Base-by-base conservation (phyloP, 2,888 invertebrate genomes). In the Slavum lentiscoides region DNA sequence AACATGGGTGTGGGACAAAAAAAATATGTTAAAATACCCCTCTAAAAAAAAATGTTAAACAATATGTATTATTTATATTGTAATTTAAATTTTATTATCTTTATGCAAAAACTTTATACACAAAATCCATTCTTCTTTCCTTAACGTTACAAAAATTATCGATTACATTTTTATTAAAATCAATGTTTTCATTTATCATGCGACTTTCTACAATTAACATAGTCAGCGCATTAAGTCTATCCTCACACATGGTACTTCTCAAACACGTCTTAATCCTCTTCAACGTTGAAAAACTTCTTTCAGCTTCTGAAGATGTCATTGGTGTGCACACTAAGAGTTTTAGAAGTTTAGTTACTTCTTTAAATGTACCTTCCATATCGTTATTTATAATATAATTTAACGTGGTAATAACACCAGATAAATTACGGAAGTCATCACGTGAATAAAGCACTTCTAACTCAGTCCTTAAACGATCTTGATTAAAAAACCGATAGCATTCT, bases 201-300 rank as follows among this genome's bases (percentile, higher is more conserved):
- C 11, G 3, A 23, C 55, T 55, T 19, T 76, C 23, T 39, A 67
- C 15, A 69, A 53, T 76, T 43, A 76, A 17, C 23, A 67, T 68
- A 66, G 76, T 23, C 19, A 67, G 19, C 19, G 66, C 75, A 17
- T 75, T 64, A 7, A 75, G 66, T 66, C 66, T 75, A 3, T 75
- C 66, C 21, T 66, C 75, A n/a, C 23, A 15, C 75, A 75, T 75
- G 19, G 43, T 75, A 39, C 49, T 66, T 21, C 21, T 39, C 19
- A 75, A 67, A 2, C 75, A 75, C 15, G 66, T 75, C 19, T 75
- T 66, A n/a, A 66, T 75, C 39, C 67, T 64, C 15, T 49, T 67
- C n/a, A n/a, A n/a, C n/a, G n/a, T n/a, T n/a, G n/a, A n/a, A n/a
- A n/a, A n/a, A n/a, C n/a, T n/a, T n/a, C 19, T 69, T 69, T n/a